Base-by-base conservation (phyloP, 2,113 vertebrate species). In the Pelusios castaneus region DNA sequence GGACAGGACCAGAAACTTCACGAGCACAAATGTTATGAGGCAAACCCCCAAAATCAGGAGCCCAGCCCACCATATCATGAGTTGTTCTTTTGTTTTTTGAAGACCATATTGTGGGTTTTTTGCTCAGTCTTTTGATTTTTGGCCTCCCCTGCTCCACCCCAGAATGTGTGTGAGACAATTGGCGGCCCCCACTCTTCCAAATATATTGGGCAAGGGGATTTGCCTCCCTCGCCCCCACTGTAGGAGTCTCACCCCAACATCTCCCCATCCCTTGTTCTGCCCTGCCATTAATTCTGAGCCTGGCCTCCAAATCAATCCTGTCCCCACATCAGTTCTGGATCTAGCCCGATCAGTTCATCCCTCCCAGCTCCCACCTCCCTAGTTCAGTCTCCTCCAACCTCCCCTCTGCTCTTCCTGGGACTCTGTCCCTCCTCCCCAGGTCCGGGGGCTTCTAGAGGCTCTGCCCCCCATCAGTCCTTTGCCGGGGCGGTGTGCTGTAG, bases 181-280 rank as follows among this genome's bases (percentile, higher is more conserved):
- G 17, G 60, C 17, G 60, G 29, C 14, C 2, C 14, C 11, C 60
- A 17, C 14, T 34, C 14, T n/a, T 16, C 31, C 16, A n/a, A 34
- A 63, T 34, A 13, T n/a, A n/a, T 4, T 8, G 31, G 31, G 8
- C 17, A n/a, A 63, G 16, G 60, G 60, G 31, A 63, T 17, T 19
- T 63, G 31, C 12, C 10, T 10, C 24, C 4, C 27, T 0, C 25
- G 10, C 13, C 58, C 31, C 31, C 16, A 8, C 16, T 9, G 3
- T 31, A n/a, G 31, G 31, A 8, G 31, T 63, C 60, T 63, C 60
- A 63, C 60, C 31, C 31, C 34, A n/a, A n/a, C 31, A 19, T 63
- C 31, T 17, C 31, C 14, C 7, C 60, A 63, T 6, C 14, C 14
- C 29, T 34, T 17, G 7, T 31, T 31, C 16, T 14, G 13, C 60